phyloP scores from a whole-genome alignment of 1,140 invertebrate species.

The Papilio polyxenes region DNA sequence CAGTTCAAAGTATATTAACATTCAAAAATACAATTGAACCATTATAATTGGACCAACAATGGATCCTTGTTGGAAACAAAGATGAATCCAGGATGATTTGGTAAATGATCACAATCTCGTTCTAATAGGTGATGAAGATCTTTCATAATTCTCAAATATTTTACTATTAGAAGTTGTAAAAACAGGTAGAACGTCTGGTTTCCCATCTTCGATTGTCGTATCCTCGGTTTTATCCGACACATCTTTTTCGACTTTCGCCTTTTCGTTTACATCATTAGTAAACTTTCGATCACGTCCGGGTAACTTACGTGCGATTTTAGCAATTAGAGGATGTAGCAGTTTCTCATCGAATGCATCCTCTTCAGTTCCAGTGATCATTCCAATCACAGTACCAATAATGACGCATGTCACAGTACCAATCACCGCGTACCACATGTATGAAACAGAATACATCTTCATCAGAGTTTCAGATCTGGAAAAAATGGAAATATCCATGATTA shows the following conservation, averaged over 20 bases:
- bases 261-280: constrained; percentile 49
- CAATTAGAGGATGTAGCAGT: constrained; percentile 65
- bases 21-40: neutral
- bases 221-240: constrained; percentile 62
- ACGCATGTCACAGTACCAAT: constrained; percentile 69
- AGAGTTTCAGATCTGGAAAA: constrained; percentile 55
- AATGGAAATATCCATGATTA: neutral
- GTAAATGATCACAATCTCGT: constrained; percentile 60
- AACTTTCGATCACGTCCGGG: constrained; percentile 60
- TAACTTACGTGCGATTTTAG: constrained; percentile 56
- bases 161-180: constrained; percentile 54
- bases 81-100: constrained; percentile 16
- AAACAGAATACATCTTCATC: constrained; percentile 65
- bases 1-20: neutral
- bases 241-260: constrained; percentile 54
- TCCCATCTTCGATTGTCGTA: constrained; percentile 55
- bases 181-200: constrained; percentile 40
- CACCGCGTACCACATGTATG: constrained; percentile 76
- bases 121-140: constrained; percentile 49
- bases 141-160: constrained; percentile 60
- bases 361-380: constrained; percentile 58
- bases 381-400: constrained; percentile 57
- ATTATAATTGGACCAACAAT: neutral
- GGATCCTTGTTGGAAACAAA: neutral
- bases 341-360: constrained; percentile 63